Conservation (phyloP, 2,113 vertebrate species). For the Cinclus cinclus region DNA sequence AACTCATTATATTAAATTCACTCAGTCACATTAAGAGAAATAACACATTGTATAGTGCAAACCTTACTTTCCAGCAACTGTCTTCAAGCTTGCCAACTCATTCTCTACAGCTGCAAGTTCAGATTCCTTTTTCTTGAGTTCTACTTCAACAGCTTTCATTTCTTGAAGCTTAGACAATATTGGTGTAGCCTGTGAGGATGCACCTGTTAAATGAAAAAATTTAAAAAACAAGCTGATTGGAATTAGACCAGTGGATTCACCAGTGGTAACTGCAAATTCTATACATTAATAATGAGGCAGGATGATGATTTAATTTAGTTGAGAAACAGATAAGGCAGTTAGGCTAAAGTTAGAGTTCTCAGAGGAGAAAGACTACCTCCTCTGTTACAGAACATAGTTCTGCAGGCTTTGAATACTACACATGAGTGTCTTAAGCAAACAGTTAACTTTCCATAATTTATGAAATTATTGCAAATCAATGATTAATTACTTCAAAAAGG, state of each 20-base stretch:
- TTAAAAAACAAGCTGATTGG: neutral
- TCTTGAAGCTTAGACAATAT: constrained; percentile 86
- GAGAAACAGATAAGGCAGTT: neutral
- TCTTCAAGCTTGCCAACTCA: constrained; percentile 80
- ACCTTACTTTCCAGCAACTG: constrained; percentile 84
- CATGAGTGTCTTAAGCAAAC: neutral
- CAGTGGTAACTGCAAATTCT: neutral
- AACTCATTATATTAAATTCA: neutral
- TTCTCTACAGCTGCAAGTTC: constrained; percentile 77
- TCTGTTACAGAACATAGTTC: neutral
- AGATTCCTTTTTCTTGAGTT: constrained; percentile 77
- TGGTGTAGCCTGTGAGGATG: constrained; percentile 76
- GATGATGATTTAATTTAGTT: neutral
- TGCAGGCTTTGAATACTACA: neutral
- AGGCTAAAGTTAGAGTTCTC: neutral
- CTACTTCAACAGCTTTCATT: constrained; percentile 76
- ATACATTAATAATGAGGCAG: neutral
- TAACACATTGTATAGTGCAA: neutral
- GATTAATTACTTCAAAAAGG: neutral
- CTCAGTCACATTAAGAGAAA: neutral
- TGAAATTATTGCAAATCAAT: neutral
- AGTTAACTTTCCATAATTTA: neutral
- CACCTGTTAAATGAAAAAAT: constrained; percentile 69
- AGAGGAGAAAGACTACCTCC: neutral
- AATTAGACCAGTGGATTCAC: neutral